Percentiles rank a stretch among this genome's conserved stretches.
Evolutionary conservation across 2,797 vertebrate species (phyloP).

Genomic region (Karalla daura): DNA sequence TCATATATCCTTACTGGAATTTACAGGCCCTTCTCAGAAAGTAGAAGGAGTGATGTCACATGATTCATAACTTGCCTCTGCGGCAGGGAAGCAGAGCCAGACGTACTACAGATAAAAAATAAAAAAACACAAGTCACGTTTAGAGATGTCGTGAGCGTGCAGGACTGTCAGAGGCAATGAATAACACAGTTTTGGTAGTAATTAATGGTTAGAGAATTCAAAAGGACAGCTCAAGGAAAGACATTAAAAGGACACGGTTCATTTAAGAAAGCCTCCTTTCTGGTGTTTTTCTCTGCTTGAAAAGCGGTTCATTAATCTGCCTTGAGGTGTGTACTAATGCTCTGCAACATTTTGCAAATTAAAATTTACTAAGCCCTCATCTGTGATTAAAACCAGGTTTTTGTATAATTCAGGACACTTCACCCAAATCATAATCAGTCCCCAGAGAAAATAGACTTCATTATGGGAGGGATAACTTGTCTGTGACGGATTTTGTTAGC

Average conservation of each 20-base stretch:
- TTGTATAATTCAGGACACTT: slow-evolving; percentile 14
- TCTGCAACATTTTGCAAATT: slow-evolving; percentile 38
- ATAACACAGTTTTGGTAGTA: neutral
- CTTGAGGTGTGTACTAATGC: slow-evolving; percentile 53
- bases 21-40: slow-evolving; percentile 78
- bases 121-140: slow-evolving; percentile 21
- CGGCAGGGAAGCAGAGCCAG: slow-evolving; percentile 20
- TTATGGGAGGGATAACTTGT: no score
- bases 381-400: slow-evolving; percentile 38
- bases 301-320: slow-evolving; percentile 39
- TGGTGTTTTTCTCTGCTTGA: slow-evolving; percentile 12
- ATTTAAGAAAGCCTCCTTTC: slow-evolving; percentile 22
- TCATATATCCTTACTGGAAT: slow-evolving; percentile 78
- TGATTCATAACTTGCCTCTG: slow-evolving; percentile 55
- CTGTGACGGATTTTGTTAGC: neutral
- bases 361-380: slow-evolving; percentile 30
- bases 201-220: neutral
- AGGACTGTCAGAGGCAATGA: neutral
- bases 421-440: neutral
- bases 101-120: slow-evolving; percentile 36
- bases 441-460: neutral
- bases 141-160: slow-evolving; percentile 15
- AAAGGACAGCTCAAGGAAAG: neutral
- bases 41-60: slow-evolving; percentile 74
- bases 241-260: neutral